A percentile compares a stretch with the other conserved stretches of the same genome.
phyloP scores from a whole-genome alignment of 1,140 invertebrate species.

The Formica selysi region DNA sequence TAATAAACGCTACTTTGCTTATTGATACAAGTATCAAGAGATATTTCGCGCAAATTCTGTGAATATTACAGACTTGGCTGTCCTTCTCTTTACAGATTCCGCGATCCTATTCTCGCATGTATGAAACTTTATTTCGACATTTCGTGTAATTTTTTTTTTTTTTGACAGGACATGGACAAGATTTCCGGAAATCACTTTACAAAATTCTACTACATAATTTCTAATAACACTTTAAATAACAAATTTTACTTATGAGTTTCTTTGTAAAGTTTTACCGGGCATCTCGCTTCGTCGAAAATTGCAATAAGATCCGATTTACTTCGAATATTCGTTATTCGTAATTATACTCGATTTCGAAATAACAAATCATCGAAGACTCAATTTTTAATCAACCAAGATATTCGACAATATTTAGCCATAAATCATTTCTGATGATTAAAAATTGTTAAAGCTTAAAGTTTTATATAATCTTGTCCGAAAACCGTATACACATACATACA shows the following conservation, averaged over 20 bases:
- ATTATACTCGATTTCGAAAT: slow-evolving; percentile 7
- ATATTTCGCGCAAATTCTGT: neutral
- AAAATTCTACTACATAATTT: slow-evolving; percentile 7
- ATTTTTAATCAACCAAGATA: slow-evolving; percentile 3
- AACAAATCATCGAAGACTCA: neutral
- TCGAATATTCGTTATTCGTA: neutral
- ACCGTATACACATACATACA: neutral
- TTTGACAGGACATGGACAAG: neutral
- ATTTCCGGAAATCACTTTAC: neutral
- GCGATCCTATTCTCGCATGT: neutral
- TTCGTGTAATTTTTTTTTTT: neutral
- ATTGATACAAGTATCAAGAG: neutral
- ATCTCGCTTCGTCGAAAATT: neutral
- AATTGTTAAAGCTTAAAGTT: neutral
- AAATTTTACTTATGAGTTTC: neutral
- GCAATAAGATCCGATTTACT: neutral
- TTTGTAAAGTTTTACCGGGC: neutral
- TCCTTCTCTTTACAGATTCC: neutral
- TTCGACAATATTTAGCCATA: neutral
- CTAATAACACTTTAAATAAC: slow-evolving; percentile 7
- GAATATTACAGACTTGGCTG: neutral
- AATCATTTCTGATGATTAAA: slow-evolving; percentile 1
- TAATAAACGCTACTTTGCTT: slow-evolving; percentile 22
- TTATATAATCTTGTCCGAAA: neutral
- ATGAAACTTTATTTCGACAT: slow-evolving; percentile 17